Evolutionary conservation across 1,140 invertebrate species (phyloP).

Genomic region (Aplysia californica): DNA sequence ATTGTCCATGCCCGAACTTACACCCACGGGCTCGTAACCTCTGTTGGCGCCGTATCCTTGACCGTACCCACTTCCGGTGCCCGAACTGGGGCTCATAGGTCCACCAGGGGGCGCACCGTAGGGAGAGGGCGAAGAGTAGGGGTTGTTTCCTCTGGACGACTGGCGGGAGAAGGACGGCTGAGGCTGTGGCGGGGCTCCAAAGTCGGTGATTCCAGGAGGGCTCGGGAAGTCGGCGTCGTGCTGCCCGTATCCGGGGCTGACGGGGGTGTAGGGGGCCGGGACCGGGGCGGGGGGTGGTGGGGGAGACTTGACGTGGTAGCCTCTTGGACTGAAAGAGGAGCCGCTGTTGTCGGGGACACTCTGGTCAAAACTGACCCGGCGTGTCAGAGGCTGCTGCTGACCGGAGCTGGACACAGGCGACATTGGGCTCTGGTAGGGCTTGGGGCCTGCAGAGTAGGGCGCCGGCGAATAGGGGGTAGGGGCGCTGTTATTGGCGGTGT

Average conservation of each 20-base stretch:
- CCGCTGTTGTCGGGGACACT: neutral
- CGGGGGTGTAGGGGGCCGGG: neutral
- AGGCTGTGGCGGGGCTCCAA: neutral
- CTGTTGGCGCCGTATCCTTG: neutral
- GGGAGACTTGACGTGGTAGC: too few species aligned
- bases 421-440: slow-evolving; percentile 17
- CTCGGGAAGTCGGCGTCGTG: neutral
- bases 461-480: neutral
- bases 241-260: neutral
- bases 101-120: slow-evolving; percentile 1
- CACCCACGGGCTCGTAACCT: neutral
- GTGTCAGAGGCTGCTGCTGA: slow-evolving; percentile 11
- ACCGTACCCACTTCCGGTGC: neutral
- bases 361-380: slow-evolving; percentile 17
- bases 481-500: too few species aligned
- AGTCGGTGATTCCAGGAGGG: slow-evolving; percentile 4
- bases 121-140: neutral
- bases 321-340: too few species aligned
- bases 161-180: slow-evolving; percentile 22
- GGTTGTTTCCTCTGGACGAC: neutral
- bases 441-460: neutral
- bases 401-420: slow-evolving; percentile 18
- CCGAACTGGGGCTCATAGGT: slow-evolving; percentile 1
- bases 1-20: slow-evolving; percentile 15
- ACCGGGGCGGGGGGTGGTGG: slow-evolving; percentile 8